Conservation (phyloP, 2,113 vertebrate genomes). For the Neomonachus schauinslandi region DNA sequence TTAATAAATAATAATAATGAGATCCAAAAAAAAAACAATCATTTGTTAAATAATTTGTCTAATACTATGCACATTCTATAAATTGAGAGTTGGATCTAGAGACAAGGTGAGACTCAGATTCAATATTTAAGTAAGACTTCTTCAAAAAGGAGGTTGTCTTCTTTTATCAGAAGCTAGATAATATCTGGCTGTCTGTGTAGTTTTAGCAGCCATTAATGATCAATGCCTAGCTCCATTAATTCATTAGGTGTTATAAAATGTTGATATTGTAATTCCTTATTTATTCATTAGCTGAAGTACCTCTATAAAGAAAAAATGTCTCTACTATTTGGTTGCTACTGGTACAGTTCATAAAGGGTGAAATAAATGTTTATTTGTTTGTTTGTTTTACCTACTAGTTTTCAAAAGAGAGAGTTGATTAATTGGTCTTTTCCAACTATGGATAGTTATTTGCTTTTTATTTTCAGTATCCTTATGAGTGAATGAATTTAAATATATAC, state of each 20-base stretch:
- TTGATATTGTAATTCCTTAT: background rate
- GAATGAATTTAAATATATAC: background rate
- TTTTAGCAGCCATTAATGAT: background rate
- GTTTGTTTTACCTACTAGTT: background rate
- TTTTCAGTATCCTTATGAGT: background rate
- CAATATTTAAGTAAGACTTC: background rate
- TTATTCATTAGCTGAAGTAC: background rate
- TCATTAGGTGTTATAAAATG: conserved; percentile 22
- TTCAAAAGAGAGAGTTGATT: background rate
- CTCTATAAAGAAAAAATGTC: background rate
- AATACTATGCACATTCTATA: background rate
- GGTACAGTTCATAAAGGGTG: background rate
- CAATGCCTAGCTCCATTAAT: background rate
- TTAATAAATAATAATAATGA: background rate
- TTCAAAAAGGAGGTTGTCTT: background rate
- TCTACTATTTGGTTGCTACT: background rate
- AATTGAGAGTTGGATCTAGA: background rate
- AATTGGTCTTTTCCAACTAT: background rate
- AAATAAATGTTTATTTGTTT: background rate
- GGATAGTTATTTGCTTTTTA: background rate
- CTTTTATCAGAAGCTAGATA: background rate
- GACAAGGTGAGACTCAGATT: background rate
- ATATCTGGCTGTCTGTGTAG: background rate
- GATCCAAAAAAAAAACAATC: background rate
- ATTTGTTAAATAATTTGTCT: background rate